Evolutionary conservation across 2,888 invertebrate genomes (phyloP).

Genomic region (Lysandra coridon): DNA sequence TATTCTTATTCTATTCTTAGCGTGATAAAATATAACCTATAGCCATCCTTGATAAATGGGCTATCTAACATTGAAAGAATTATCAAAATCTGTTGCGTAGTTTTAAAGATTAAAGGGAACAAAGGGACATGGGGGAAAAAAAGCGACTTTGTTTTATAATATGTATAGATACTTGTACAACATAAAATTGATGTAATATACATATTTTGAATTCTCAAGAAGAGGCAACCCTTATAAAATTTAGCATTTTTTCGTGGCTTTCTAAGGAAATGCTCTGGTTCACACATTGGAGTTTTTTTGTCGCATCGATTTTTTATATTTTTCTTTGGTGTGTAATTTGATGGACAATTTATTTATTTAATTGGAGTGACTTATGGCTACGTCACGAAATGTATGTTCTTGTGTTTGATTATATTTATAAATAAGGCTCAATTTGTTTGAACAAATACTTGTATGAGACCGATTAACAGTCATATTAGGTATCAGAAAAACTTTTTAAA

Average conservation of each 20-base stretch:
- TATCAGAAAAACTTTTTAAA: too few relatives aligned
- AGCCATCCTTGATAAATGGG: too few relatives aligned
- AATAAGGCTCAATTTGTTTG: neutral
- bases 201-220: neutral
- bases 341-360: neutral
- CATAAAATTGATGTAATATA: too few relatives aligned
- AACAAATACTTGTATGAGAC: neutral
- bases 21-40: too few relatives aligned
- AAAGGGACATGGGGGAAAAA: too few relatives aligned
- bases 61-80: too few relatives aligned
- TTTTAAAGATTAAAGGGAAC: too few relatives aligned
- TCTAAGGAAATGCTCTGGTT: conserved; percentile 30
- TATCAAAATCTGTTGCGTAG: too few relatives aligned
- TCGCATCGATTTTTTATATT: neutral
- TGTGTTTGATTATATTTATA: neutral
- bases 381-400: neutral
- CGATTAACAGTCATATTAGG: too few relatives aligned
- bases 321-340: neutral
- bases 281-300: conserved; percentile 20
- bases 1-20: too few relatives aligned
- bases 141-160: too few relatives aligned
- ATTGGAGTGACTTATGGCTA: neutral
- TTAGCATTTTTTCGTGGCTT: conserved; percentile 11
- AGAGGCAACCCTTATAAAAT: neutral
- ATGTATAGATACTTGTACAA: too few relatives aligned